Evolutionary conservation across 2,888 invertebrate genomes (phyloP).

Genomic region (Agriotes lineatus): DNA sequence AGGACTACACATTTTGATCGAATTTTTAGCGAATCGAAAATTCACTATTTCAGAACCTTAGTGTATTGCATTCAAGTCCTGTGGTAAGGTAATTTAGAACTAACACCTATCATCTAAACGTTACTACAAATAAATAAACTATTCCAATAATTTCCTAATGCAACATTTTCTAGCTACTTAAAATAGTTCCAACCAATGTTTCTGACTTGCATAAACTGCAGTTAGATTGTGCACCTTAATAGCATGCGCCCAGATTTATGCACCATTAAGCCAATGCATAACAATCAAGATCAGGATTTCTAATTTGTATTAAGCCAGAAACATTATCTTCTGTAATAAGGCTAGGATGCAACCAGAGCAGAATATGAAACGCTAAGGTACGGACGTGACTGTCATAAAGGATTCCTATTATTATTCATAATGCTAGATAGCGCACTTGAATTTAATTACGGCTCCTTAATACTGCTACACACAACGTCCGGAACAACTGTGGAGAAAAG

Average conservation of each 20-base stretch:
- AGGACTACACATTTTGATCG: no score
- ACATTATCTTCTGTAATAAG: slow-evolving; percentile 53
- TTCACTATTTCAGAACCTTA: no score
- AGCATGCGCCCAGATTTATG: not conserved
- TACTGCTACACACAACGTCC: slow-evolving; percentile 42
- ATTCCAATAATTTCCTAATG: not conserved
- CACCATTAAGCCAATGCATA: slow-evolving; percentile 15
- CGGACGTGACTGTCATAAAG: slow-evolving; percentile 52
- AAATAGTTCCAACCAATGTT: not conserved
- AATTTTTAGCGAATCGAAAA: no score
- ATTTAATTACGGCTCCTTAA: slow-evolving; percentile 56
- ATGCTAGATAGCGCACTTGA: slow-evolving; percentile 56
- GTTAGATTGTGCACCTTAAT: not conserved
- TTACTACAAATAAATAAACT: no score
- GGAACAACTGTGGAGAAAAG: slow-evolving; percentile 21
- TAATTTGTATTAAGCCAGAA: slow-evolving; percentile 48
- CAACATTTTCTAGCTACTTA: not conserved
- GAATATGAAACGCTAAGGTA: slow-evolving; percentile 53
- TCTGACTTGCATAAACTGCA: not conserved
- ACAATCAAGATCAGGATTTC: slow-evolving; percentile 42
- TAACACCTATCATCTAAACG: no score
- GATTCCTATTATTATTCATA: slow-evolving; percentile 58
- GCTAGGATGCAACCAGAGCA: slow-evolving; percentile 45
- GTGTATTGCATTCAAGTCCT: no score
- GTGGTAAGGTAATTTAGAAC: no score